These are phyloP conservation scores for Orientallactaga sibirica DNA, from an alignment of 2,797 vertebrate genomes.

Conservation along the genomic window DNA sequence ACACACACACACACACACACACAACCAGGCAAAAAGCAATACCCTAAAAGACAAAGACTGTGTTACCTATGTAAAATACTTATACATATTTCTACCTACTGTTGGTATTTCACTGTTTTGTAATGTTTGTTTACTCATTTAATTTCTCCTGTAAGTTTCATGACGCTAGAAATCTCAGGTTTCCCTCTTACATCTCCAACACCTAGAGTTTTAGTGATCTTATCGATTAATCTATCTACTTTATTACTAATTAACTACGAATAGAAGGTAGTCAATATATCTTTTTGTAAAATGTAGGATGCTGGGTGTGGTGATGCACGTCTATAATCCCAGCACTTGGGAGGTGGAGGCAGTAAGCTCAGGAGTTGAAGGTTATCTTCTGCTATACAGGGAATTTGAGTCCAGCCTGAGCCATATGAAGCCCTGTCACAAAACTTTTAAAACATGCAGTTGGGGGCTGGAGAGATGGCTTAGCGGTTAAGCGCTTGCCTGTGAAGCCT, in stretches of 20 bases:
- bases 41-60: background rate
- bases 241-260: background rate
- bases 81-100: background rate
- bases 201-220: background rate
- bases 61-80: slow-evolving; percentile 11
- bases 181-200: background rate
- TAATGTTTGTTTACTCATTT: slow-evolving; percentile 10
- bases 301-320: no score
- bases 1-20: background rate
- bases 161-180: background rate
- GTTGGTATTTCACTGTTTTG: background rate
- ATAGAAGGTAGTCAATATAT: no score
- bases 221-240: background rate
- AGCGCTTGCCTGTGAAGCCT: no score
- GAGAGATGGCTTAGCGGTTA: no score
- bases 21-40: background rate
- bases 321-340: no score
- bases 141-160: background rate
- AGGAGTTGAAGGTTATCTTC: no score
- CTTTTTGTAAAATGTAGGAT: no score
- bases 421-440: background rate
- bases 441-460: background rate
- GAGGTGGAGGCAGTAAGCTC: no score
- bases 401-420: no score
- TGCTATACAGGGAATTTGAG: no score